Conservation (phyloP, 2,888 invertebrate genomes). For the Glaucopsyche alexis region DNA sequence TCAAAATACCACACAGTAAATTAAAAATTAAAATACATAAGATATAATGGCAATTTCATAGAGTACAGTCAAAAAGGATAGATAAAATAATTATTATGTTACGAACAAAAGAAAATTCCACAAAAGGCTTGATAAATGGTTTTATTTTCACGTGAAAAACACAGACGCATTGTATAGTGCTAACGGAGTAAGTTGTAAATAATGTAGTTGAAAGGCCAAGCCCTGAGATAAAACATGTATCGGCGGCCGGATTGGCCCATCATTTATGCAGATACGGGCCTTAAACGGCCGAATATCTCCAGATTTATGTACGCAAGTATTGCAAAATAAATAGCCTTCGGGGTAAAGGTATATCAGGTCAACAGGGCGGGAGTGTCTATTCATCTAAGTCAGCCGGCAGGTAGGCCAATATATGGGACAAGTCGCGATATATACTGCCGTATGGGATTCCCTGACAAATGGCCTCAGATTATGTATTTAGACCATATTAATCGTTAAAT, state of each 20-base stretch:
- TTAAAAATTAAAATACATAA: background rate
- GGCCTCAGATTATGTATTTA: constrained; percentile 7
- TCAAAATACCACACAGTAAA: too few species aligned
- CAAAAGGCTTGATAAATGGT: background rate
- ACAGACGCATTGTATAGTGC: background rate
- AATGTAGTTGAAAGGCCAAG: constrained; percentile 17
- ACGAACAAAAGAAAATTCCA: too few species aligned
- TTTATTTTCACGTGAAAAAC: background rate
- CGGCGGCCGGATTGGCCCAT: constrained; percentile 1
- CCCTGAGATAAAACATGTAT: constrained; percentile 20
- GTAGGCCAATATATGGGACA: constrained; percentile 48
- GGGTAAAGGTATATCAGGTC: constrained; percentile 29
- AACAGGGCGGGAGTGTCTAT: constrained; percentile 40
- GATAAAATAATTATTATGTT: too few species aligned
- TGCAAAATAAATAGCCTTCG: constrained; percentile 30
- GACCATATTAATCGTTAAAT: background rate
- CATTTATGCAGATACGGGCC: constrained; percentile 18
- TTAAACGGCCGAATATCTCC: constrained; percentile 18
- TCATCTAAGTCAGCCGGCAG: constrained; percentile 48
- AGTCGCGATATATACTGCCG: constrained; percentile 10
- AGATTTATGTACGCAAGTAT: constrained; percentile 30
- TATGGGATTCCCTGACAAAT: constrained; percentile 25
- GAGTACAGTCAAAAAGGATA: too few species aligned
- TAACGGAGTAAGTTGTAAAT: constrained; percentile 10
- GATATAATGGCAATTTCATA: too few species aligned